Conservation (phyloP, 2,797 vertebrate genomes). For the Xenentodon cancila region DNA sequence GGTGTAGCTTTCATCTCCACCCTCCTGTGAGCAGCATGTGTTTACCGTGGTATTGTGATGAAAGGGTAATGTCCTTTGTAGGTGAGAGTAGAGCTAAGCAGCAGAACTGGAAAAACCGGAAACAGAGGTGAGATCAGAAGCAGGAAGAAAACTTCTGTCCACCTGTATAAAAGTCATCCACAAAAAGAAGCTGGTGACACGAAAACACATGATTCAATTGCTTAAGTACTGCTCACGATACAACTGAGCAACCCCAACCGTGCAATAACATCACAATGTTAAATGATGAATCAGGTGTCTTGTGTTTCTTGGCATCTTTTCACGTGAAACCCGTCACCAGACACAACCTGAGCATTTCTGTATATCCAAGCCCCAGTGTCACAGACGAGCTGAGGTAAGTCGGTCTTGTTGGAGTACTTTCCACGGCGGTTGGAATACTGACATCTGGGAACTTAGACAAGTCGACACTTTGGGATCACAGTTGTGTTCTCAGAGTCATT, state of each 20-base stretch:
- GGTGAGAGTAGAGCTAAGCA: conserved; percentile 51
- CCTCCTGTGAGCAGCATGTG: conserved; percentile 68
- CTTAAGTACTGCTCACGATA: background rate
- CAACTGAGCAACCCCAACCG: background rate
- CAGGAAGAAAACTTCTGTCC: conserved; percentile 13
- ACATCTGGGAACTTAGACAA: no score
- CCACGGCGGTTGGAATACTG: no score
- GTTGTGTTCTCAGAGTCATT: no score
- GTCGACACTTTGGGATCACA: no score
- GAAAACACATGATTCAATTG: background rate
- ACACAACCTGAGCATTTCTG: background rate
- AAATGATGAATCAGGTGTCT: background rate
- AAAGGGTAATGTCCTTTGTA: conserved; percentile 50
- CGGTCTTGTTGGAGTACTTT: no score
- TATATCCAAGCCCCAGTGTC: no score
- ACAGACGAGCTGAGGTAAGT: no score
- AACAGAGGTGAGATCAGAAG: conserved; percentile 35
- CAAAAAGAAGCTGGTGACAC: background rate
- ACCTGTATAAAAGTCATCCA: conserved; percentile 26
- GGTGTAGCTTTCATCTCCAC: conserved; percentile 34
- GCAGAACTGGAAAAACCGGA: conserved; percentile 19
- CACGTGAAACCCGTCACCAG: no score
- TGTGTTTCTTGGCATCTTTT: background rate
- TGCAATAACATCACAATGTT: background rate
- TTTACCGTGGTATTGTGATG: conserved; percentile 42